A percentile compares a stretch with the other conserved stretches of the same genome.
These are phyloP conservation scores for Ophiothrix spiculata DNA, from an alignment of 35 echinoderm and acorn worm genomes.

Conservation along the genomic window DNA sequence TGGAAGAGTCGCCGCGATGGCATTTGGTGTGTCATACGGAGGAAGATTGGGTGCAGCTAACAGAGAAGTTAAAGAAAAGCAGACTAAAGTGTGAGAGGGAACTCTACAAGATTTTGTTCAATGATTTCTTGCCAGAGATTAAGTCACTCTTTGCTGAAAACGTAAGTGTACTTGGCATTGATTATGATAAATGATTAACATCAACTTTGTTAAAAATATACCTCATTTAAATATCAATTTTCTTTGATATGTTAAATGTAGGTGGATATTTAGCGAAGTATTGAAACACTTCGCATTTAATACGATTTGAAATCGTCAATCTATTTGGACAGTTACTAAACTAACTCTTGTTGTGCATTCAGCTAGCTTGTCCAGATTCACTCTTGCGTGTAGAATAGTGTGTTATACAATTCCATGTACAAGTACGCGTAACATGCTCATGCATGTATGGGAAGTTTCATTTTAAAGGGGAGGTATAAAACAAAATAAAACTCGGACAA, in stretches of 20 bases:
- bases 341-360: background rate
- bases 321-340: background rate
- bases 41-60: conserved; percentile 75
- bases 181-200: background rate
- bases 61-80: conserved; percentile 74
- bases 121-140: conserved; percentile 90
- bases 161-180: conserved; percentile 20
- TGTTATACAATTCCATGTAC: no score
- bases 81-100: conserved; percentile 73
- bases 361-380: no score
- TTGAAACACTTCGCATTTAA: background rate
- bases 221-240: background rate
- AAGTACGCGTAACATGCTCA: no score
- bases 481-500: no score
- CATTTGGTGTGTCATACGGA: conserved; percentile 78
- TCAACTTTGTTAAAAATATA: background rate
- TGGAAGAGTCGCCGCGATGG: conserved; percentile 72
- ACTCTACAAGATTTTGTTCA: conserved; percentile 63
- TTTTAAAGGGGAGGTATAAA: no score
- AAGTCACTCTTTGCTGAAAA: conserved; percentile 66
- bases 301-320: background rate
- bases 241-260: background rate
- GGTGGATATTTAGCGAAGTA: background rate
- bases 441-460: no score
- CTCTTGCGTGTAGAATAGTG: no score